Evolutionary conservation across 2,797 vertebrate species (phyloP).

Genomic region (Falco columbarius): DNA sequence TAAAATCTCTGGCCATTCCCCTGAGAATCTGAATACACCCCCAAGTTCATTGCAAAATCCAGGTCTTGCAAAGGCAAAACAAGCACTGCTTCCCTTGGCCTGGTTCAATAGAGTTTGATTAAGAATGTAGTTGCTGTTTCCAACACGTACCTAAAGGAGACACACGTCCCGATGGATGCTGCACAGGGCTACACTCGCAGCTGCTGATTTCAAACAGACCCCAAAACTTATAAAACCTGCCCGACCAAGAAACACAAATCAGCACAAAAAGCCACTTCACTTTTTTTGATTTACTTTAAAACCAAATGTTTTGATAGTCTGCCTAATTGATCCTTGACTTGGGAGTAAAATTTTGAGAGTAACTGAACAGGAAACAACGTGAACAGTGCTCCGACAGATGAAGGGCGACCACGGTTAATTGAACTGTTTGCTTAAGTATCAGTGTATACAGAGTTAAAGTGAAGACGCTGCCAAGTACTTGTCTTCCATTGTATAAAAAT

Average conservation of each 20-base stretch:
- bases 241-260: constrained; percentile 15
- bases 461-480: constrained; percentile 40
- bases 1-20: constrained; percentile 30
- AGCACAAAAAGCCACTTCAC: constrained; percentile 2
- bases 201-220: neutral
- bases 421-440: constrained; percentile 37
- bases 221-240: neutral
- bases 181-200: neutral
- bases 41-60: neutral
- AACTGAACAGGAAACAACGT: constrained; percentile 44
- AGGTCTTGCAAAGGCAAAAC: neutral
- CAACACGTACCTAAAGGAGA: neutral
- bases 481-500: constrained; percentile 11
- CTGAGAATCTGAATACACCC: neutral
- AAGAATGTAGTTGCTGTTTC: neutral
- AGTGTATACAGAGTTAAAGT: neutral
- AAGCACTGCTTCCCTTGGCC: neutral
- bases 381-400: constrained; percentile 4
- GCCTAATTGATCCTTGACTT: constrained; percentile 31
- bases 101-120: neutral
- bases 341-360: neutral
- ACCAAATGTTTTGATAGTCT: neutral
- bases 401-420: constrained; percentile 4
- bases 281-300: constrained; percentile 1
- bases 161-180: neutral